These are phyloP conservation scores for Eristalinus aeneus DNA, from an alignment of 2,888 invertebrate genomes.

Conservation along the genomic window DNA sequence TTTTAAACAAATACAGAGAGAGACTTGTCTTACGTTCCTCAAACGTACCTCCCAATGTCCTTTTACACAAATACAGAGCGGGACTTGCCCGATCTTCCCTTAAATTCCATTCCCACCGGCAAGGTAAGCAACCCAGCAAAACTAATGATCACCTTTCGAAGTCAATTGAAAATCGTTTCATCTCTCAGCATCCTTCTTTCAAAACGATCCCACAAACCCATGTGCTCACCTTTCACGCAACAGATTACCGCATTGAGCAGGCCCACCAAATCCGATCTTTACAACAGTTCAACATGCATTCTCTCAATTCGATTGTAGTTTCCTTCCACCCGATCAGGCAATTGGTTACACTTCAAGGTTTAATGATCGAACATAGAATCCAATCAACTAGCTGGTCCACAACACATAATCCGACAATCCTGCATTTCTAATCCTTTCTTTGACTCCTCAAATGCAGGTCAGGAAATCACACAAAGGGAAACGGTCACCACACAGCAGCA, in stretches of 20 bases:
- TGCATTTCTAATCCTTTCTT: constrained; percentile 51
- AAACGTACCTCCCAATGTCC: too few species aligned
- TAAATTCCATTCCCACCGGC: too few species aligned
- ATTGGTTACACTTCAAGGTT: constrained; percentile 57
- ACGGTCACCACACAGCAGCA: not conserved
- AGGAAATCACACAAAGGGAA: constrained; percentile 1
- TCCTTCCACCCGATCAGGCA: constrained; percentile 54
- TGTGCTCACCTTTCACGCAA: constrained; percentile 26
- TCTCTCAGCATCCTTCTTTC: not conserved
- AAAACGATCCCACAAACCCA: constrained; percentile 1
- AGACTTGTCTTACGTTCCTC: too few species aligned
- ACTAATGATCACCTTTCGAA: not conserved
- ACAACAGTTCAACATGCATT: constrained; percentile 23
- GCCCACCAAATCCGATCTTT: constrained; percentile 48
- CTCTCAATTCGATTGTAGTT: constrained; percentile 9
- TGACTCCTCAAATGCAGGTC: constrained; percentile 35
- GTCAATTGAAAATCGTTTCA: not conserved
- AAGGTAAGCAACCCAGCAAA: not conserved
- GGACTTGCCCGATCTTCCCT: too few species aligned
- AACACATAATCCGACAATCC: constrained; percentile 10
- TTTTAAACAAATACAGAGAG: too few species aligned
- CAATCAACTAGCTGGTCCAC: constrained; percentile 35
- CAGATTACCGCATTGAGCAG: constrained; percentile 5
- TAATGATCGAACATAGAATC: constrained; percentile 49
- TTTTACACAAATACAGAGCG: too few species aligned